Evolutionary conservation across 1,140 invertebrate genomes (phyloP).

Genomic region (Zaprionus vittiger): DNA sequence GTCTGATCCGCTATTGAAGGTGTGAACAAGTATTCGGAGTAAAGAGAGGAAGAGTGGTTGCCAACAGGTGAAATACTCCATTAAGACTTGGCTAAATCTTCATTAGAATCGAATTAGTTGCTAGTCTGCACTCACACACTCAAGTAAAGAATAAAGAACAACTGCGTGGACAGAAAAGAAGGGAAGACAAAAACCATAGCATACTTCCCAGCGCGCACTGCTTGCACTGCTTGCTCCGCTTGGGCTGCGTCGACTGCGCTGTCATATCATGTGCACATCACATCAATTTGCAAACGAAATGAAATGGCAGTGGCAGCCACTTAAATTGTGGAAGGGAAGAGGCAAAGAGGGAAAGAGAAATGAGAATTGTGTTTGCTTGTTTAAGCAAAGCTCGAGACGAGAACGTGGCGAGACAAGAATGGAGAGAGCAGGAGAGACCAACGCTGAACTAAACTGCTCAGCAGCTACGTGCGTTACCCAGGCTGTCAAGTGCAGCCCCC

Average conservation of each 20-base stretch:
- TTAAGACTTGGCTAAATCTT: slow-evolving; percentile 37
- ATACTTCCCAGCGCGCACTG: slow-evolving; percentile 27
- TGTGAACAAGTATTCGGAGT: not conserved
- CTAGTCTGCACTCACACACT: slow-evolving; percentile 1
- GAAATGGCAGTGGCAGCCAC: slow-evolving; percentile 63
- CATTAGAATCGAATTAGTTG: slow-evolving; percentile 61
- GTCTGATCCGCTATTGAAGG: not conserved
- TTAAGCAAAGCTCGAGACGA: slow-evolving; percentile 34
- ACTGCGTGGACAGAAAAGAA: not conserved
- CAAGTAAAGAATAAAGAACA: slow-evolving; percentile 12
- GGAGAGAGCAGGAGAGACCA: too few relatives aligned
- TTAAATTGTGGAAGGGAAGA: slow-evolving; percentile 41
- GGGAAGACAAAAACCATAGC: slow-evolving; percentile 29
- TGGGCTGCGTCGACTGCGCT: not conserved
- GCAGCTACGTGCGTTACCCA: slow-evolving; percentile 45
- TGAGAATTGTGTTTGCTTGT: slow-evolving; percentile 49
- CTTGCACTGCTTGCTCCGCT: not conserved
- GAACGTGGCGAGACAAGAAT: not conserved
- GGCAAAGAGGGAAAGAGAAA: not conserved
- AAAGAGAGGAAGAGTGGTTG: not conserved
- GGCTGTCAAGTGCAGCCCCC: slow-evolving; percentile 54
- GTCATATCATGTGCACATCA: slow-evolving; percentile 67
- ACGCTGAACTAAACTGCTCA: too few relatives aligned
- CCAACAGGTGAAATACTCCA: slow-evolving; percentile 17
- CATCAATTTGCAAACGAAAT: slow-evolving; percentile 65